Conservation (phyloP, 1,140 invertebrate species). For the Drosophila malerkotliana region DNA sequence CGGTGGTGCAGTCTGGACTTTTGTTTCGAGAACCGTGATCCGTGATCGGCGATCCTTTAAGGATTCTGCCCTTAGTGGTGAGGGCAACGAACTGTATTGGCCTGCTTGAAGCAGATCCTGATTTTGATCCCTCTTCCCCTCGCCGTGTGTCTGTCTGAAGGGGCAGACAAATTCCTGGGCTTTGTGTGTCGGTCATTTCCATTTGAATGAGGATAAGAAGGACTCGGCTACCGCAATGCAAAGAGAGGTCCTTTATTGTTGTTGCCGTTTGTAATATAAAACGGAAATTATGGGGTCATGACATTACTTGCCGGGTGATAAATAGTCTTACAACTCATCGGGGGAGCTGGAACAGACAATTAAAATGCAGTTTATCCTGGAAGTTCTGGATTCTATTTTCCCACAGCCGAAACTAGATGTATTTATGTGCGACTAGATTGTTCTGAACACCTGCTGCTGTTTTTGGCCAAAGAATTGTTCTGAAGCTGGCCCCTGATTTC, state of each 20-base stretch:
- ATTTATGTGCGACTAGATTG: conserved; percentile 22
- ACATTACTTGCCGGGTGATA: conserved; percentile 58
- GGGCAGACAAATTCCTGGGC: conserved; percentile 22
- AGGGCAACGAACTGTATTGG: conserved; percentile 72
- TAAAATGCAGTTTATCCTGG: conserved; percentile 3
- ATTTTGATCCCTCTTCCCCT: conserved; percentile 12
- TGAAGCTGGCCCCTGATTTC: conserved; percentile 10
- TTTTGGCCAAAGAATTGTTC: conserved; percentile 59
- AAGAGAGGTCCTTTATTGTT: conserved; percentile 28
- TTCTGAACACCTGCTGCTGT: conserved; percentile 57
- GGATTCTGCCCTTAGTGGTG: conserved; percentile 32
- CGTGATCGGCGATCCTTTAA: conserved; percentile 28
- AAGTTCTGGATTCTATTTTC: conserved; percentile 38
- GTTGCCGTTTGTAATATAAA: conserved; percentile 41
- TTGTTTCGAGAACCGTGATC: conserved; percentile 47
- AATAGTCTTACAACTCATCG: conserved; percentile 21
- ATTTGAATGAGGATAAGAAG: conserved; percentile 49
- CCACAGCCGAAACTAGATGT: conserved; percentile 33
- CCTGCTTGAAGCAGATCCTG: conserved; percentile 35
- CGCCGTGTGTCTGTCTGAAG: conserved; percentile 40
- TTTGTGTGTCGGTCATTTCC: conserved; percentile 50
- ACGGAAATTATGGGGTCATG: conserved; percentile 66
- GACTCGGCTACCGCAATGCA: conserved; percentile 22
- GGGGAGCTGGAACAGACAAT: conserved; percentile 13
- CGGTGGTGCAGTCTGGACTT: conserved; percentile 54